These are phyloP conservation scores for Oscheius sp. DNA, from an alignment of 2,888 invertebrate genomes.

Conservation along the genomic window DNA sequence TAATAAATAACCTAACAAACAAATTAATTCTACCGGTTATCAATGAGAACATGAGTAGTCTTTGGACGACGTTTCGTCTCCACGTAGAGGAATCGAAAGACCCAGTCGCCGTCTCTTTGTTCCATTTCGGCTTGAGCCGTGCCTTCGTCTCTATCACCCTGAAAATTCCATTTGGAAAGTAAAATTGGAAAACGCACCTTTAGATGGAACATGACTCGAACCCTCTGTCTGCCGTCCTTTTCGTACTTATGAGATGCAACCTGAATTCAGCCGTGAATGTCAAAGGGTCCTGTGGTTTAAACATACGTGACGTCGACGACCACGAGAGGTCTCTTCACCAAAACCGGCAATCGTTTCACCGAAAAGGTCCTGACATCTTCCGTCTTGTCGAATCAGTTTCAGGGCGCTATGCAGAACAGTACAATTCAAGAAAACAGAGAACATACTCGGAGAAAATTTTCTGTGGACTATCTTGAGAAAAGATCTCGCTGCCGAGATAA, in stretches of 20 bases:
- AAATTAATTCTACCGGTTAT: slow-evolving; percentile 58
- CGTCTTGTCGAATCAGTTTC: slow-evolving; percentile 61
- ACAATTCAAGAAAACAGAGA: not conserved
- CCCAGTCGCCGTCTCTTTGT: slow-evolving; percentile 64
- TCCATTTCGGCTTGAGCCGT: slow-evolving; percentile 68
- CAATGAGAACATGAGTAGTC: slow-evolving; percentile 64
- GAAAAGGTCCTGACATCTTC: slow-evolving; percentile 64
- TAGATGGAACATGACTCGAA: slow-evolving; percentile 68
- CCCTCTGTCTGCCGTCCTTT: slow-evolving; percentile 67
- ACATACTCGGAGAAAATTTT: slow-evolving; percentile 61
- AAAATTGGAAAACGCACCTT: slow-evolving; percentile 46
- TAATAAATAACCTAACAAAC: not conserved
- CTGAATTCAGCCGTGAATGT: too few relatives aligned
- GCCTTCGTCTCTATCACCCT: slow-evolving; percentile 65
- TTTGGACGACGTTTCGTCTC: slow-evolving; percentile 59
- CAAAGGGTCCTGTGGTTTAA: too few relatives aligned
- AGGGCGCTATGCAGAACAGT: slow-evolving; percentile 46
- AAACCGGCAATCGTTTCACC: slow-evolving; percentile 63
- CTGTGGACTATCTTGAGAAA: slow-evolving; percentile 65
- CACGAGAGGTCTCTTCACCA: slow-evolving; percentile 60
- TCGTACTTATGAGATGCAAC: slow-evolving; percentile 62
- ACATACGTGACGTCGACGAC: slow-evolving; percentile 57
- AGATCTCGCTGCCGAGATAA: slow-evolving; percentile 62
- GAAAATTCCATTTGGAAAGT: not conserved
- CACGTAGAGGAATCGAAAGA: slow-evolving; percentile 54